phyloP scores from a whole-genome alignment of 2,797 vertebrate species.

The Helarctos malayanus region DNA sequence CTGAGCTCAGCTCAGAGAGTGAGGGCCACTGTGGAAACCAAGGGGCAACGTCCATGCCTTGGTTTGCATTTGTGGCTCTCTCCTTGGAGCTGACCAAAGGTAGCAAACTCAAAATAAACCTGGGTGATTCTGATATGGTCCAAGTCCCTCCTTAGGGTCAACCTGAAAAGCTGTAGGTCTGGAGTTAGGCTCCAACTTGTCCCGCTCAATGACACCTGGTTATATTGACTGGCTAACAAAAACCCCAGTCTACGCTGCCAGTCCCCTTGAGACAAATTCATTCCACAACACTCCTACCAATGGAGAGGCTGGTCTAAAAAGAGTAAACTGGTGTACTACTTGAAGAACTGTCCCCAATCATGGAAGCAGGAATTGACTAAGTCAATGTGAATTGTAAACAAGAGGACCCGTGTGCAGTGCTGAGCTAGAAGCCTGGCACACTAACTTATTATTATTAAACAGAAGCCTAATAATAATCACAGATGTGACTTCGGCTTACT shows the following conservation, averaged over 20 bases:
- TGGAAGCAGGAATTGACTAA: background rate
- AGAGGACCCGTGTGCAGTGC: fast-evolving
- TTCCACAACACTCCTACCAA: background rate
- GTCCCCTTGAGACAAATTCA: background rate
- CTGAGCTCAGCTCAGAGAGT: background rate
- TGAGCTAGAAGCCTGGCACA: background rate
- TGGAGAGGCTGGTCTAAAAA: background rate
- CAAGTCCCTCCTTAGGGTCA: too few relatives aligned
- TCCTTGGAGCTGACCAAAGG: background rate
- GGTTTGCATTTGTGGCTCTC: background rate
- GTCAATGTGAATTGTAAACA: background rate
- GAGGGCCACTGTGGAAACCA: background rate
- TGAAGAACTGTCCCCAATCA: background rate
- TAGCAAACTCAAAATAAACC: background rate
- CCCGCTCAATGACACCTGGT: too few relatives aligned
- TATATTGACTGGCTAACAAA: background rate
- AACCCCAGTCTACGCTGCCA: background rate
- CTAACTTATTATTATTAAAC: background rate
- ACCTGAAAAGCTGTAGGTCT: background rate
- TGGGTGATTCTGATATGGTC: fast-evolving
- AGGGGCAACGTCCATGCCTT: background rate
- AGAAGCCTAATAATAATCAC: background rate
- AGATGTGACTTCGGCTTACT: background rate
- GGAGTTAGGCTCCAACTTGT: background rate
- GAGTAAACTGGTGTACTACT: background rate